Evolutionary conservation across 2,797 vertebrate species (phyloP).

Genomic region (Poeciliopsis gracilis): DNA sequence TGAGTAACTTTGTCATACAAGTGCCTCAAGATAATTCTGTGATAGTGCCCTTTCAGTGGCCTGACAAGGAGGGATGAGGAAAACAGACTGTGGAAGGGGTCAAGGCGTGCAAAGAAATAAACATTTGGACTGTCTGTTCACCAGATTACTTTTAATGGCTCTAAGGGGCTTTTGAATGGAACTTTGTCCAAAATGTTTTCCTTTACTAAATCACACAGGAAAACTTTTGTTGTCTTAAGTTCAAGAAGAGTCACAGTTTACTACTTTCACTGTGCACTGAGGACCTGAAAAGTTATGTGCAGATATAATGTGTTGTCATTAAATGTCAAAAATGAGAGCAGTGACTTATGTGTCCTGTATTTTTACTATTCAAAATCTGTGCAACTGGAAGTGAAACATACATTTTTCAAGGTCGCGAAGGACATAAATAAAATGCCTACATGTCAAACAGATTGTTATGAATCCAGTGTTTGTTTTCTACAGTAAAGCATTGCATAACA

Average conservation of each 20-base stretch:
- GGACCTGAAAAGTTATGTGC: constrained; percentile 9
- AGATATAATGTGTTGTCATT: background rate
- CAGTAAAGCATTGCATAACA: background rate
- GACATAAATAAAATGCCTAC: constrained; percentile 54
- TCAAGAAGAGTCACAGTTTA: background rate
- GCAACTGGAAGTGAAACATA: constrained; percentile 10
- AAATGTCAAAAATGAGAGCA: background rate
- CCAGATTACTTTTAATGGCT: background rate
- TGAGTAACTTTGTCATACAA: background rate
- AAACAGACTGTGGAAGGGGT: background rate
- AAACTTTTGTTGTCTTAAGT: background rate
- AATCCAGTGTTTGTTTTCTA: constrained; percentile 30
- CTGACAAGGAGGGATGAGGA: background rate
- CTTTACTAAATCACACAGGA: constrained; percentile 1
- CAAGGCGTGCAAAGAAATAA: background rate
- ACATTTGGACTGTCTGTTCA: constrained; percentile 2
- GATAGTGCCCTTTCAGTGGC: background rate
- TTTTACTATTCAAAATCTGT: constrained; percentile 30
- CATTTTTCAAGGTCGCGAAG: constrained; percentile 24
- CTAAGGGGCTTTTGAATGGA: background rate
- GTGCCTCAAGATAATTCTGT: background rate
- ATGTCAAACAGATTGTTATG: constrained; percentile 59
- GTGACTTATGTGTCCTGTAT: constrained; percentile 18
- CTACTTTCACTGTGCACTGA: constrained; percentile 15
- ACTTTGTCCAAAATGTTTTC: constrained; percentile 7